Evolutionary conservation across 2,797 vertebrate species (phyloP), one percentile per base, ranked within the genome.

Genomic region (Manis javanica): DNA sequence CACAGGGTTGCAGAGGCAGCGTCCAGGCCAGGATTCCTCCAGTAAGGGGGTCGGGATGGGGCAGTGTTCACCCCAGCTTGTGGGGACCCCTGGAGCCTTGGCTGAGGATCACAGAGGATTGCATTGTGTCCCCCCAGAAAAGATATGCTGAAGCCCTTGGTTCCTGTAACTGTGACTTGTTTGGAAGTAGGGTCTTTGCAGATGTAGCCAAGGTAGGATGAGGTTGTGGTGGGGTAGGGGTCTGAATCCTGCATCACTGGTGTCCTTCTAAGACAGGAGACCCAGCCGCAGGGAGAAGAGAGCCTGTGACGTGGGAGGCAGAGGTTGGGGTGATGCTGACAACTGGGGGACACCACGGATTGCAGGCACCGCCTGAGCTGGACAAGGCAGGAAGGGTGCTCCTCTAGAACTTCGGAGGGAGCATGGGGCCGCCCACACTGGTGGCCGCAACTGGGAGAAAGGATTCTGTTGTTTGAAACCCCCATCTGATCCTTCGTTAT

Each of bases 41-140:
- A n/a, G 19, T 0, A 7, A 29, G n/a, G 51, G 51, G 19, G 21
- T 11, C 12, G 75, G 19, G 21, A 4, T 14, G 74, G 74, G n/a
- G 31, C n/a, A 0, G 51, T 1, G 1, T 18, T 66, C 7, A 18
- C 31, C 63, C 16, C 18, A n/a, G 4, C 18, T 18, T 2, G 18
- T 34, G 64, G 8, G 19, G 64, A 11, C 64, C 21, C 64, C 19
- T 37, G n/a, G 64, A 68, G 64, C 64, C n/a, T 34, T 16, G n/a
- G n/a, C 9, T 37, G 21, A 53, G n/a, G 53, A 11, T 34, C 53
- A 26, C 53, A 4, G 5, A 78, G 75, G 75, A 31, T 5, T 7
- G 19, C 12, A 4, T 19, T 2, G 72, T 13, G 68, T 24, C 5
- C 49, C 12, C 31, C 72, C 42, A 9, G n/a, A 19, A 3, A n/a